Evolutionary conservation across 2,113 vertebrate species (phyloP).

Genomic region (Nyctibius bracteatus): DNA sequence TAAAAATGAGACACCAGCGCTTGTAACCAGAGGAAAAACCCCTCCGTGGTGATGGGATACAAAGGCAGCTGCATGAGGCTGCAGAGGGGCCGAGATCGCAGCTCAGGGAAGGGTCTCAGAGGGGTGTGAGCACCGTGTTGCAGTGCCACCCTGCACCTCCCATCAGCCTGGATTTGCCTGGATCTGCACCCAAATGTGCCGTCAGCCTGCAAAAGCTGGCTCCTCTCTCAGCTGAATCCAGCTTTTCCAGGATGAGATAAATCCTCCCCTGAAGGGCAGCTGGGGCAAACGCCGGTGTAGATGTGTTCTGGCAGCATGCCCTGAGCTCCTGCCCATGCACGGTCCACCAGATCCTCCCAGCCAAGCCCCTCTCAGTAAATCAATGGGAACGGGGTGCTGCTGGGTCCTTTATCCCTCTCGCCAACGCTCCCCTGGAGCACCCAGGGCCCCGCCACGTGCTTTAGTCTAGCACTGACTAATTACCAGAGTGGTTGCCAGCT

Average conservation of each 20-base stretch:
- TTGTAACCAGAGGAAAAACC: neutral
- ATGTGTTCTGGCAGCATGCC: neutral
- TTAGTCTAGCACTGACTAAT: neutral
- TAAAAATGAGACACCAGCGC: neutral
- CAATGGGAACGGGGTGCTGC: neutral
- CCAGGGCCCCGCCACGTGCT: neutral
- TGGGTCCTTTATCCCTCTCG: neutral
- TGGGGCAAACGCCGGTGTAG: neutral
- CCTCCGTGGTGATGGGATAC: accelerated
- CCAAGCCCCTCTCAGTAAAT: neutral
- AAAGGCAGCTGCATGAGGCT: neutral
- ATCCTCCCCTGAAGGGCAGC: neutral
- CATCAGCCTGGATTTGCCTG: neutral
- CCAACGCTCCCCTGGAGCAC: accelerated
- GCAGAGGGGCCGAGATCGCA: neutral
- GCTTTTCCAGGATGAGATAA: neutral
- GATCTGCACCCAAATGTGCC: neutral
- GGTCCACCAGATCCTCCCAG: neutral
- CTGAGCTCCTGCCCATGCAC: accelerated
- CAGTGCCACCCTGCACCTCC: accelerated
- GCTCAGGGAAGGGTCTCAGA: neutral
- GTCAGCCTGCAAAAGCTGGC: neutral
- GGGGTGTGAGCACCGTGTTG: neutral
- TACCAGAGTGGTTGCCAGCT: neutral
- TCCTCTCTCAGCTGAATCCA: neutral